Conservation (phyloP, 2,797 vertebrate genomes). For the Enteromius argenteus region DNA sequence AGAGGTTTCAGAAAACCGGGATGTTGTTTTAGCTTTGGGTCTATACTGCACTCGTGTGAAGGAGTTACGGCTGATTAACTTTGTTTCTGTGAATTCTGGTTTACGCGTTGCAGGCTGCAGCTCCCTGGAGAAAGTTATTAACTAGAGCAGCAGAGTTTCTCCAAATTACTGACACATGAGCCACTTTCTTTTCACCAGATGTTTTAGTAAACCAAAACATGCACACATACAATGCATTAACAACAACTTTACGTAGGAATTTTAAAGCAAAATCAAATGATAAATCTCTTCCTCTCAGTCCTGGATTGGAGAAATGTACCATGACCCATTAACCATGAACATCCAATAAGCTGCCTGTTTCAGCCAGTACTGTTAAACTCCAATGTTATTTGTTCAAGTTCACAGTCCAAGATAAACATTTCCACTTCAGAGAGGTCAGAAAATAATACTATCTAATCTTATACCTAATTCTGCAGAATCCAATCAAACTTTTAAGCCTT, state of each 20-base stretch:
- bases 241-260: neutral
- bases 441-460: neutral
- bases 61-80: constrained; percentile 52
- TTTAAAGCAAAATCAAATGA: constrained; percentile 52
- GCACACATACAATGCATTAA: constrained; percentile 32
- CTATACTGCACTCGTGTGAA: constrained; percentile 5
- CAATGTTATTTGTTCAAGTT: constrained; percentile 62
- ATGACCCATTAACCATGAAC: constrained; percentile 68
- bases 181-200: constrained; percentile 28
- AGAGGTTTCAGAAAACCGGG: constrained; percentile 12
- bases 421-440: neutral
- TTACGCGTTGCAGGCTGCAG: constrained; percentile 59
- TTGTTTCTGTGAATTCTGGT: constrained; percentile 53
- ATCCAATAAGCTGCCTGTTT: constrained; percentile 71
- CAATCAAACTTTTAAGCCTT: constrained; percentile 17
- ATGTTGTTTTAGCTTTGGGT: constrained; percentile 18
- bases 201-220: constrained; percentile 51
- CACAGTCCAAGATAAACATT: constrained; percentile 53
- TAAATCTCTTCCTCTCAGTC: constrained; percentile 68
- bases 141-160: constrained; percentile 57
- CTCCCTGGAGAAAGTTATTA: constrained; percentile 67
- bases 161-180: constrained; percentile 44
- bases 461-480: neutral
- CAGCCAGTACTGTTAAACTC: constrained; percentile 70
- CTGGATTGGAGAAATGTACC: constrained; percentile 64